phyloP scores from a whole-genome alignment of 2,888 invertebrate genomes.

The Chymomyza fuscimana region DNA sequence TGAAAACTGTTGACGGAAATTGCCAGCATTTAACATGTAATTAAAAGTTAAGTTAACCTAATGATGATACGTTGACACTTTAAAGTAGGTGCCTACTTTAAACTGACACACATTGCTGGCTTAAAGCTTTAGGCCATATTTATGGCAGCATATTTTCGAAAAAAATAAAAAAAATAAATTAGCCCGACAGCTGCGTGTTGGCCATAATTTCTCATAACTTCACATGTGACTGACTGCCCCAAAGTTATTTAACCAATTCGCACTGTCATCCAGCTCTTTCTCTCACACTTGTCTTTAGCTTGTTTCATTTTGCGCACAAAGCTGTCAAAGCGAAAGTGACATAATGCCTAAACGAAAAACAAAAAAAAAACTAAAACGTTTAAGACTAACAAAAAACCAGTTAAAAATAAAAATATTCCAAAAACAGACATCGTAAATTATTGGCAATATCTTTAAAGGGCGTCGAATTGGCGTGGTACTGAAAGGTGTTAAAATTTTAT shows the following conservation, averaged over 20 bases:
- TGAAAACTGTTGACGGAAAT: slow-evolving; percentile 12
- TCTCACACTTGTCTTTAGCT: slow-evolving; percentile 4
- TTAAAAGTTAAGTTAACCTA: not conserved
- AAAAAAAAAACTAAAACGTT: slow-evolving; percentile 20
- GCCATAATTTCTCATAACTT: slow-evolving; percentile 33
- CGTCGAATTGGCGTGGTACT: not conserved
- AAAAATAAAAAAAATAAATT: not conserved
- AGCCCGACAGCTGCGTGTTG: slow-evolving; percentile 2
- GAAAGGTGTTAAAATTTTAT: not conserved
- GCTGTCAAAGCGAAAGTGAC: slow-evolving; percentile 47
- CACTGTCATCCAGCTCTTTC: slow-evolving; percentile 2
- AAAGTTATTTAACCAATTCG: slow-evolving; percentile 34
- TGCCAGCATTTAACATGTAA: slow-evolving; percentile 7
- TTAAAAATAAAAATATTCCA: slow-evolving; percentile 12
- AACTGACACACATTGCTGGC: not conserved
- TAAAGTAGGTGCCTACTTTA: not conserved
- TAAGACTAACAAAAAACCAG: slow-evolving; percentile 1
- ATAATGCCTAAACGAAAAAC: slow-evolving; percentile 44
- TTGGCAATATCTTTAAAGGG: slow-evolving; percentile 32
- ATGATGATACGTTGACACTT: not conserved
- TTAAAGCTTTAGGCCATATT: not conserved
- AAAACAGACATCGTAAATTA: slow-evolving; percentile 41
- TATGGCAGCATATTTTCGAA: not conserved
- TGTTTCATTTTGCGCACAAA: slow-evolving; percentile 21
- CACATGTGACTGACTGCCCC: slow-evolving; percentile 36